These are phyloP conservation scores for Xiphophorus hellerii DNA, from an alignment of 2,113 vertebrate genomes.

Conservation along the genomic window DNA sequence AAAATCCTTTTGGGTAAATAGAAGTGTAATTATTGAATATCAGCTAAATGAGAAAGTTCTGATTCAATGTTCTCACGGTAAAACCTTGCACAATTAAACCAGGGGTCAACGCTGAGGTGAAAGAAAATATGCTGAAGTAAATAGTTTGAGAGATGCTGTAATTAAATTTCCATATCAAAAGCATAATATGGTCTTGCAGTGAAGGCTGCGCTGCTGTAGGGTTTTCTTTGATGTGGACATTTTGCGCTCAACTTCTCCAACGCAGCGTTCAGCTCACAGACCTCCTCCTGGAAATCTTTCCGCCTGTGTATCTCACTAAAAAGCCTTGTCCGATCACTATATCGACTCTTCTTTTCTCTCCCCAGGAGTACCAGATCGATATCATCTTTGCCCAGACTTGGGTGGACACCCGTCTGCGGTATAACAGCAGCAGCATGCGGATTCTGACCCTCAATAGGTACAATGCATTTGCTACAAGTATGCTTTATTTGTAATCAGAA, in stretches of 20 bases:
- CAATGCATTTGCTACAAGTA: neutral
- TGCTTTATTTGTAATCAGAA: neutral
- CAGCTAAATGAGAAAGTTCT: neutral
- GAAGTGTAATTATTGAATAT: neutral
- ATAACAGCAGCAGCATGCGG: slow-evolving; percentile 94
- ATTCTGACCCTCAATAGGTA: slow-evolving; percentile 91
- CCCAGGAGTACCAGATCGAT: slow-evolving; percentile 97
- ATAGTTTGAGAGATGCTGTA: slow-evolving; percentile 23
- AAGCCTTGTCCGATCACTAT: slow-evolving; percentile 24
- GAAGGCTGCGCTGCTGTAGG: slow-evolving; percentile 12
- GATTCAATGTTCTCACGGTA: neutral
- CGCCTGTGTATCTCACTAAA: slow-evolving; percentile 1
- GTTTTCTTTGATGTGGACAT: slow-evolving; percentile 55
- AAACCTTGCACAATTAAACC: slow-evolving; percentile 27
- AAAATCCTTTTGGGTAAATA: neutral
- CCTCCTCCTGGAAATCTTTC: slow-evolving; percentile 11
- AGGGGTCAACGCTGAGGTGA: slow-evolving; percentile 23
- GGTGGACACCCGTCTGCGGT: slow-evolving; percentile 94
- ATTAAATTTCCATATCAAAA: slow-evolving; percentile 63
- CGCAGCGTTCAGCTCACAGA: neutral
- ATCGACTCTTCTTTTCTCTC: slow-evolving; percentile 44
- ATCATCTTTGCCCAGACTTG: slow-evolving; percentile 98
- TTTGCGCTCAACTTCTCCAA: slow-evolving; percentile 34
- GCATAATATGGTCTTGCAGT: slow-evolving; percentile 21
- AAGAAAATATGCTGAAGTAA: slow-evolving; percentile 39